phyloP scores from a whole-genome alignment of 1,140 invertebrate species.

The Chrysomallon squamiferum region DNA sequence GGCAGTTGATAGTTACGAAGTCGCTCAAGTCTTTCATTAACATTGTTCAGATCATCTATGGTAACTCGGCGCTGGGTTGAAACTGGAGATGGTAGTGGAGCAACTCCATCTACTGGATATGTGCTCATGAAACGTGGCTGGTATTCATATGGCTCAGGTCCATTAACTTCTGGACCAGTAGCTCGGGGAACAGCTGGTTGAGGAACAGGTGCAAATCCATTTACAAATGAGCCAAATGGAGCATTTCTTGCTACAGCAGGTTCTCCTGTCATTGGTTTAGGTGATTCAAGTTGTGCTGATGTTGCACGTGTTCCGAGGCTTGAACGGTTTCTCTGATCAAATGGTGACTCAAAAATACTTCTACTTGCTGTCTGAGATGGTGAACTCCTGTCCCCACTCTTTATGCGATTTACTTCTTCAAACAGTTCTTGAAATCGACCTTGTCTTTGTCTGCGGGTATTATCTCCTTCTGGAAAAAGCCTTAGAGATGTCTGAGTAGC shows the following conservation, averaged over 20 bases:
- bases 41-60: slow-evolving; percentile 49
- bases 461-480: slow-evolving; percentile 46
- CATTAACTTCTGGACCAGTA: too few species aligned
- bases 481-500: slow-evolving; percentile 49
- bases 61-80: slow-evolving; percentile 28
- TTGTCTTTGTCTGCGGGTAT: slow-evolving; percentile 35
- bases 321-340: slow-evolving; percentile 21
- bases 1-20: slow-evolving; percentile 46
- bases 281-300: slow-evolving; percentile 22
- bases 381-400: slow-evolving; percentile 22
- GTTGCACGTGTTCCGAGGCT: slow-evolving; percentile 31
- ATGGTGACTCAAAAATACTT: slow-evolving; percentile 24
- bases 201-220: slow-evolving; percentile 24
- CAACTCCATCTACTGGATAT: too few species aligned
- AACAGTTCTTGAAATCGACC: slow-evolving; percentile 44
- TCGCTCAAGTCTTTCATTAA: slow-evolving; percentile 44
- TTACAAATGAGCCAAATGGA: slow-evolving; percentile 18
- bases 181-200: background rate
- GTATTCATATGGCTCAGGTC: too few species aligned
- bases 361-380: slow-evolving; percentile 15
- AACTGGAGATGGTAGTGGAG: background rate
- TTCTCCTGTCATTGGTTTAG: slow-evolving; percentile 9
- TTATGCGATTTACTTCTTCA: slow-evolving; percentile 46
- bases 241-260: slow-evolving; percentile 9
- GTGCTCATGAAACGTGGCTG: too few species aligned